Conservation (phyloP, 2,888 invertebrate species). For the Campopleginae sp. region DNA sequence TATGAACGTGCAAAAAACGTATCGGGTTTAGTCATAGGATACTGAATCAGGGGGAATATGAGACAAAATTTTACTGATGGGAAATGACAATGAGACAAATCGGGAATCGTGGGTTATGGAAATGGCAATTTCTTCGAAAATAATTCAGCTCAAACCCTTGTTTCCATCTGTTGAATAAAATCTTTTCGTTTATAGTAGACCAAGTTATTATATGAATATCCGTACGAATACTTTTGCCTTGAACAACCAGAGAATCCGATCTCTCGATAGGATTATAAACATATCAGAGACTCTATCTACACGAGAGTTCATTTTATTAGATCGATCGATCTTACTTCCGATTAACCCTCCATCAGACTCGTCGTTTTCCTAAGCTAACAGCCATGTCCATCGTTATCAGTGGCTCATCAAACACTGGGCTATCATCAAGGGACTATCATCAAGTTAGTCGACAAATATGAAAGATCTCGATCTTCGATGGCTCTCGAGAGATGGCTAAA, state of each 20-base stretch:
- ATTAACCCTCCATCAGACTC: conserved; percentile 26
- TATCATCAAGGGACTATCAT: conserved; percentile 34
- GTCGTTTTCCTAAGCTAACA: conserved; percentile 48
- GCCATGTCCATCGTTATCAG: conserved; percentile 45
- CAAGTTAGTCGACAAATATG: conserved; percentile 42
- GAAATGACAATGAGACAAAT: background rate
- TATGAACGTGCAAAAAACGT: background rate
- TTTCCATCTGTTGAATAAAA: background rate
- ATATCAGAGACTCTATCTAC: background rate
- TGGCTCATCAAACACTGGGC: conserved; percentile 23
- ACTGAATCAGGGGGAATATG: conserved; percentile 13
- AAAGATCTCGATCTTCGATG: conserved; percentile 1
- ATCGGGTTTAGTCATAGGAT: conserved; percentile 6
- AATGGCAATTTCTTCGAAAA: background rate
- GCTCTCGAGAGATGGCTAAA: background rate
- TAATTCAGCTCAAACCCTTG: no score
- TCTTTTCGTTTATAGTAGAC: background rate
- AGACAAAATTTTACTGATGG: background rate
- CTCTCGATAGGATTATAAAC: background rate
- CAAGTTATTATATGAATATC: background rate
- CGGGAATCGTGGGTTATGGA: background rate
- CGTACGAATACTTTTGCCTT: background rate
- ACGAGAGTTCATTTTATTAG: conserved; percentile 12
- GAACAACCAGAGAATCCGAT: conserved; percentile 6
- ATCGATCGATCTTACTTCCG: conserved; percentile 54